These are phyloP conservation scores for Augochlorella aurata DNA, from an alignment of 2,888 invertebrate species.

Conservation along the genomic window DNA sequence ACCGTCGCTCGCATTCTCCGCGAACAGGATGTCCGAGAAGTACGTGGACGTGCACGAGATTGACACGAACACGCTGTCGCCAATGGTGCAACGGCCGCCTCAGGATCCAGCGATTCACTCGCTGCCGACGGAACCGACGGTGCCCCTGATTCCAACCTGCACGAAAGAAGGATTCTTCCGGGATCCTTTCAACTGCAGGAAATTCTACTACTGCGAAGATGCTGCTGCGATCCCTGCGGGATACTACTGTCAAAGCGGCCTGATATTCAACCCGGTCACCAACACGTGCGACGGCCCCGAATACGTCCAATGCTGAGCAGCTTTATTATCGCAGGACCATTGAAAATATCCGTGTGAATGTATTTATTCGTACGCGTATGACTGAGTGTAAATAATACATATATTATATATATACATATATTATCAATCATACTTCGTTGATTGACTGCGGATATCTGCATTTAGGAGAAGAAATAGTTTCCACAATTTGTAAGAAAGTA, in stretches of 20 bases:
- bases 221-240: conserved; percentile 46
- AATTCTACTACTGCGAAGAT: conserved; percentile 66
- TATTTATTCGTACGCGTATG: conserved; percentile 21
- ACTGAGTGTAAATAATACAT: conserved; percentile 9
- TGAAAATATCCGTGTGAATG: not conserved
- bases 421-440: too few relatives aligned
- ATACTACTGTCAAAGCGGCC: conserved; percentile 62
- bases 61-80: conserved; percentile 39
- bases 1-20: not conserved
- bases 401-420: too few relatives aligned
- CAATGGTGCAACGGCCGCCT: conserved; percentile 42
- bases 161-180: conserved; percentile 61
- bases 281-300: conserved; percentile 55
- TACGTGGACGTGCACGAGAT: conserved; percentile 50
- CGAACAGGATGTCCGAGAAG: not conserved
- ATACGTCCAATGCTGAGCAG: conserved; percentile 61
- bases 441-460: not conserved
- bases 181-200: conserved; percentile 71
- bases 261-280: conserved; percentile 61
- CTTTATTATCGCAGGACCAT: too few relatives aligned
- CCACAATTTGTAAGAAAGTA: too few relatives aligned
- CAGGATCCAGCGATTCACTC: conserved; percentile 64
- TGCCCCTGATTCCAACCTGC: conserved; percentile 65
- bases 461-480: too few relatives aligned
- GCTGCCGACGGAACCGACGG: conserved; percentile 60